Evolutionary conservation across 2,888 invertebrate species (phyloP), one percentile per base, ranked within the genome.

Genomic region (Dryadula phaetusa): DNA sequence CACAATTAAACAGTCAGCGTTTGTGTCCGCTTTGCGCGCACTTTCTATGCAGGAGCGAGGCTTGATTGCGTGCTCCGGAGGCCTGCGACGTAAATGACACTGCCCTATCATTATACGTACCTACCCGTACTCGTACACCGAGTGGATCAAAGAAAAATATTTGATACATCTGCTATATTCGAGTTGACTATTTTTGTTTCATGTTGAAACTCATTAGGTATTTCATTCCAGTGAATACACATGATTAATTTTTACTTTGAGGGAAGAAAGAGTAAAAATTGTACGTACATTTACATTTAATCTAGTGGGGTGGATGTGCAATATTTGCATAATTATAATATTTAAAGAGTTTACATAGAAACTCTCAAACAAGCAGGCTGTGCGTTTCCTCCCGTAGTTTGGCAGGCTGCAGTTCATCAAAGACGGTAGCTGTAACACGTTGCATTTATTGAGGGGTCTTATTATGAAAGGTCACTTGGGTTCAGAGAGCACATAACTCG

Each of bases 401-500:
- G 14, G 14, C 14, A 37, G 14, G 14, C n/a, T n/a, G 37, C 10
- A 37, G 14, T 40, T 40, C 8, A 28, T 16, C 16, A 28, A 28
- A 53, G 25, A 53, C n/a, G 16, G 16, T 53, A 10, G 37, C 12
- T 14, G 3, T 12, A 22, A 22, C 46, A 22, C 34, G 44, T 42
- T 20, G 53, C 6, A 18, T 28, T 52, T 10, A 52, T 10, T 12
- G 28, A 52, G 28, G 8, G 2, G 14, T 54, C 34, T 12, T 54
- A 22, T 49, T 28, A 53, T 14, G 34, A 65, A 58, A 64, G 69
- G 63, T 74, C 68, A 72, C 68, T 64, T 61, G 71, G 69, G 75
- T 76, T 77, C 75, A 75, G 28, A 67, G 64, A 67, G 67, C 73
- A 70, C 67, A 70, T 74, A 72, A 76, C 72, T 70, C 71, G 70